Evolutionary conservation across 2,888 invertebrate species (phyloP).

Genomic region (Cosmia pyralina): DNA sequence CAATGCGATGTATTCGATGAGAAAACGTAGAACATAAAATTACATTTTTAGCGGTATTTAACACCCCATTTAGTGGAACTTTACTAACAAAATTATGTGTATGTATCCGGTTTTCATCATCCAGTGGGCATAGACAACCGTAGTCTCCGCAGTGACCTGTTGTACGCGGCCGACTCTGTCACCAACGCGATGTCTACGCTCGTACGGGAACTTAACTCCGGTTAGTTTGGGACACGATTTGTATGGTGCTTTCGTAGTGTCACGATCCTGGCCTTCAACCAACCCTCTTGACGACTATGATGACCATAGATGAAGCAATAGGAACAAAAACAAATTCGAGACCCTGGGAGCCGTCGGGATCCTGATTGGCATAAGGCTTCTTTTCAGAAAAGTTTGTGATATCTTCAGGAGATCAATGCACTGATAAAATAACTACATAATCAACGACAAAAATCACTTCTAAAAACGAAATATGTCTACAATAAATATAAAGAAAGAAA

Average conservation of each 20-base stretch:
- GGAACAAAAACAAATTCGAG: neutral
- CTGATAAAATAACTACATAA: neutral
- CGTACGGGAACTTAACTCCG: conserved; percentile 98
- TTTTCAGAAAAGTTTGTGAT: neutral
- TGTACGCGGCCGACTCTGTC: conserved; percentile 99
- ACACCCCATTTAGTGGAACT: neutral
- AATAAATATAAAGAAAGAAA: too few species aligned
- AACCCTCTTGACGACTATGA: neutral
- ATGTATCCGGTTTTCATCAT: conserved; percentile 37
- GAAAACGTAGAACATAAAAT: neutral
- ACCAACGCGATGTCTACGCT: conserved; percentile 99
- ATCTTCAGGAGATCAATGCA: neutral
- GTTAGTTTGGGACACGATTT: conserved; percentile 84
- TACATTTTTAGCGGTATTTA: neutral
- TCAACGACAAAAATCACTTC: too few species aligned
- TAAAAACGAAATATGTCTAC: neutral
- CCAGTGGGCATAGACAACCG: conserved; percentile 90
- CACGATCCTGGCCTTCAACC: conserved; percentile 23
- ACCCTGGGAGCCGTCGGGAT: neutral
- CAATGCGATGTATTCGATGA: too few species aligned
- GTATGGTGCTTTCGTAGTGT: conserved; percentile 33
- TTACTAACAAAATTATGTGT: conserved; percentile 26
- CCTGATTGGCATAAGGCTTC: neutral
- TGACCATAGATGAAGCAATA: neutral
- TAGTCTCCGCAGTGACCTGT: conserved; percentile 95